Base-by-base conservation (phyloP, 2,888 invertebrate species). In the Thysanoteuthis rhombus region DNA sequence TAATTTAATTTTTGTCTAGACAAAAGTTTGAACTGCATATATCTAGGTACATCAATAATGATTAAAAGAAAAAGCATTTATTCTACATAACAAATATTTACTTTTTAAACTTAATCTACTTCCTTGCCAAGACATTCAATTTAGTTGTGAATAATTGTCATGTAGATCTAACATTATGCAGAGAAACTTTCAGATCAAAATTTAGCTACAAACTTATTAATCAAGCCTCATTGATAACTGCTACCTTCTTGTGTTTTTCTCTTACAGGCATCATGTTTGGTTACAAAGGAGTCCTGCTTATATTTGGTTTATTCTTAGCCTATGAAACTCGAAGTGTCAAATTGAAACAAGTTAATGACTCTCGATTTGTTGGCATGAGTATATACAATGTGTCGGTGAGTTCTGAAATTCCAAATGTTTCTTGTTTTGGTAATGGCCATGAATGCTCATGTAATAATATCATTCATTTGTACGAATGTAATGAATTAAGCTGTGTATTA, bases 311-410 rank as follows among this genome's bases (percentile, higher is more conserved):
- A 94, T 99, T 99, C 97, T 97, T 99, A 95, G 99, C 99, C 5
- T 99, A 99, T 97, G 99, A 99, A 97, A 99, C 99, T 1, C 98
- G 99, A 93, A 99, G 99, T 95, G 98, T 99, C 95, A 99, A 99
- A 97, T 98, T 99, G 94, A 97, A 97, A 95, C 99, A 99, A 97
- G 99, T 99, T 96, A 99, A 99, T 97, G 99, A 99, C 97, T 99
- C 99, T 0, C 98, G 99, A 96, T 99, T 99, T 97, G 99, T 99
- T 45, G 99, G 99, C 95, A 99, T 99, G 99, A 99, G 99, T 97
- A 99, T 99, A 97, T 99, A 99, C 98, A 99, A 99, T 97, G 99
- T 99, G 95, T 99, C 99, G 95, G 99, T 97, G 95, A 96, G 96
- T 95, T 36, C 32, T 92, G 32, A 40, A 45, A 92, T 92, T 92